Evolutionary conservation across 1,140 invertebrate species (phyloP), one percentile per base, ranked within the genome.

Genomic region (Leguminivora glycinivorella): DNA sequence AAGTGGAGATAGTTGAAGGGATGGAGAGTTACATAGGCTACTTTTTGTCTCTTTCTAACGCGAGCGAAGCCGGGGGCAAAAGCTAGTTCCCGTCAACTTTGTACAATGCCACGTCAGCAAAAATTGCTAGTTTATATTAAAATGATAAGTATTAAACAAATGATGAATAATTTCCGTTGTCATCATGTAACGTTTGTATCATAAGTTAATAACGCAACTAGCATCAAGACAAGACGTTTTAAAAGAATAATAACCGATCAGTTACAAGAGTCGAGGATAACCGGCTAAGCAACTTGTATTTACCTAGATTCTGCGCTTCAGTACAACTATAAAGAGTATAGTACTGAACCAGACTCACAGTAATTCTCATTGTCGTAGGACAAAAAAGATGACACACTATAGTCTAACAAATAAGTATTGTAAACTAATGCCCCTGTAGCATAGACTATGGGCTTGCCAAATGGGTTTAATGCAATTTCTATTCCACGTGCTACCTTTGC

Each of bases 241-340:
- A 70, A 75, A 76, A 71, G 75, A 77, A 80, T 78, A 73, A 79
- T 80, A 73, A 74, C 68, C 67, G 73, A 80, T 82, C 69, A 68
- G 76, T 82, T 76, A 73, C 76, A 75, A 74, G 69, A 69, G 70
- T 76, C 79, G 76, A 80, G 77, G 76, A 73, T 68, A 83, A 82
- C 82, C 76, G 70, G 70, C 71, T 66, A 69, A 76, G 73, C 70
- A 74, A 73, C 70, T 72, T 72, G 67, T 79, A 73, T 69, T 72
- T 77, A 63, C 58, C 58, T 63, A 63, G 25, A 63, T 63, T 63
- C 25, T 63, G 58, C 58, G 58, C 25, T 63, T 31, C 58, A 63
- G 25, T 31, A 63, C 58, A 29, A 29, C 58, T 63, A 63, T 31
- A 52, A n/a, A 4, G n/a, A 22, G 9, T 52, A 22, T 52, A 52